These are phyloP conservation scores for Drosophila monieri DNA, from an alignment of 2,888 invertebrate species.

Conservation along the genomic window DNA sequence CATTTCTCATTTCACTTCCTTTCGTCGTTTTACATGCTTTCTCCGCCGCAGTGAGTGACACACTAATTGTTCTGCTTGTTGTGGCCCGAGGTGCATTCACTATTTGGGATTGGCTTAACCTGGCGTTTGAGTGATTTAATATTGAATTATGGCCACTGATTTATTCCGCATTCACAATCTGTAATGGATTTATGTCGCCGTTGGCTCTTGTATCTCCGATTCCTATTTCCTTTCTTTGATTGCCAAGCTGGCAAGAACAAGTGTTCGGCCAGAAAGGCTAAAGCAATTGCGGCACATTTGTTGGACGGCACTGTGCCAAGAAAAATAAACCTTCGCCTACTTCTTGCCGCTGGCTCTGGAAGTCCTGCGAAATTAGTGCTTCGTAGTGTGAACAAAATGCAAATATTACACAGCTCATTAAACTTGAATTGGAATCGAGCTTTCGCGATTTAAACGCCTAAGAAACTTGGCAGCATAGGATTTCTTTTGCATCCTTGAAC, in stretches of 20 bases:
- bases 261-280: conserved; percentile 12
- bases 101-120: conserved; percentile 67
- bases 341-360: conserved; percentile 41
- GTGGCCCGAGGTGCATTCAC: conserved; percentile 22
- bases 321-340: conserved; percentile 50
- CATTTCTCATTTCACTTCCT: conserved; percentile 40
- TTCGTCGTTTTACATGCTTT: conserved; percentile 15
- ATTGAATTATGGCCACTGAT: conserved; percentile 72
- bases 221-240: conserved; percentile 24
- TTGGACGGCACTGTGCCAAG: conserved; percentile 65
- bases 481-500: not conserved
- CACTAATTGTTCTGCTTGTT: conserved; percentile 70
- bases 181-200: conserved; percentile 65
- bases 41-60: conserved; percentile 56
- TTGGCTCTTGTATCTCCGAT: not conserved
- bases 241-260: conserved; percentile 25
- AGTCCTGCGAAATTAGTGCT: conserved; percentile 56
- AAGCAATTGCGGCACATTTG: conserved; percentile 34
- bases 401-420: conserved; percentile 77
- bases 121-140: conserved; percentile 78
- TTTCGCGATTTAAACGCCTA: conserved; percentile 16
- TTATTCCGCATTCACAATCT: conserved; percentile 44
- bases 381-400: conserved; percentile 71
- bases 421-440: conserved; percentile 63
- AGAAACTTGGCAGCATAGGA: conserved; percentile 46